Percentiles rank a stretch among this genome's conserved stretches.
Evolutionary conservation across 2,113 vertebrate genomes (phyloP).

Genomic region (Campylomormyrus tamandua): DNA sequence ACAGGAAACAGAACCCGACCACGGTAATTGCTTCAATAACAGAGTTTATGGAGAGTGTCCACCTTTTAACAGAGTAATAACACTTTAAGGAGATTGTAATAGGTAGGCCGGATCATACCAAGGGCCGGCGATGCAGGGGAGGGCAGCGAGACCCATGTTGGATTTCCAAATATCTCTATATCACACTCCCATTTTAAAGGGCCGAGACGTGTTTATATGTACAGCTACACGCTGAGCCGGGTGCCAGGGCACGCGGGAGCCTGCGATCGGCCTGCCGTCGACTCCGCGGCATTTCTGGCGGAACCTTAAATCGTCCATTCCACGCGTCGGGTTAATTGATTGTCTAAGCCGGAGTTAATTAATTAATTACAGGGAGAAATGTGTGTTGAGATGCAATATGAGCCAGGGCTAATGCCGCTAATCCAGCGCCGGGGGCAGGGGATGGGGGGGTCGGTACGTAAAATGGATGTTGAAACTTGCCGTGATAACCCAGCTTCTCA

Average conservation of each 20-base stretch:
- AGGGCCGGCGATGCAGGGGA: not conserved
- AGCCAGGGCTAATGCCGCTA: conserved; percentile 56
- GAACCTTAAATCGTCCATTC: conserved; percentile 57
- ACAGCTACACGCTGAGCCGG: not conserved
- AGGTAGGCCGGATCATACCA: conserved; percentile 22
- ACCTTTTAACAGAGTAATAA: conserved; percentile 39
- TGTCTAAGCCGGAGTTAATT: conserved; percentile 74
- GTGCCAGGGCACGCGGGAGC: conserved; percentile 4
- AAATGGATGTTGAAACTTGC: conserved; percentile 73
- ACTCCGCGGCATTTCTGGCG: conserved; percentile 37
- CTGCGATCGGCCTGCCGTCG: not conserved
- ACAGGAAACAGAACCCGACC: conserved; percentile 24
- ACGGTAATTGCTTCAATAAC: conserved; percentile 39
- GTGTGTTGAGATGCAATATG: conserved; percentile 61
- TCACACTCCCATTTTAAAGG: conserved; percentile 9
- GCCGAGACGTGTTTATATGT: conserved; percentile 9
- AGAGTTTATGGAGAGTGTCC: conserved; percentile 42
- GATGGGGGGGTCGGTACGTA: conserved; percentile 73
- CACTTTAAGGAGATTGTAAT: conserved; percentile 30
- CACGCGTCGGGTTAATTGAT: conserved; percentile 70
- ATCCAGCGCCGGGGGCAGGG: conserved; percentile 48
- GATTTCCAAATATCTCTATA: conserved; percentile 18
- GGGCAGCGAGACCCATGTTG: not conserved
- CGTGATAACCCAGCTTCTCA: conserved; percentile 65
- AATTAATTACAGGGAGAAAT: conserved; percentile 80